Base-by-base conservation (phyloP, 2,113 vertebrate species). In the Hirundichthys speculiger region DNA sequence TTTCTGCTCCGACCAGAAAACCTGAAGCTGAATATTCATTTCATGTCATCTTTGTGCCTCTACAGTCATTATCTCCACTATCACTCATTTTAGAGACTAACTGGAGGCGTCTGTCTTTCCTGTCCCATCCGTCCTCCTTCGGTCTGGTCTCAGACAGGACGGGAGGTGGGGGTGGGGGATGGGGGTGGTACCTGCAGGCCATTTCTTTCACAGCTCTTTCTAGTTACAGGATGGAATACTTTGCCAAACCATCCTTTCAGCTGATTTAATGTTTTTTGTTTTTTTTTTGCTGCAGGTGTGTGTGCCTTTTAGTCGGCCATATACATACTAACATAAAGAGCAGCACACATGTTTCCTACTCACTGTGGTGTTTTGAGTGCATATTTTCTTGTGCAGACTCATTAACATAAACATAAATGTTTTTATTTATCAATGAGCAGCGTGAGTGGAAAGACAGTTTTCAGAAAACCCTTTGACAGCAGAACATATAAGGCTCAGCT, bases 171-270 rank as follows among this genome's bases (percentile, higher is more conserved):
- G n/a, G n/a, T 65, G 34, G 55, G 70, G 51, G 78, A 81, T 85
- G 61, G 56, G 30, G 59, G 80, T 73, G 73, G 66, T 58, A 61
- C 66, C 71, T 88, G 76, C 80, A 76, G 66, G 79, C 71, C 47
- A 81, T 87, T 87, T 84, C 81, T 81, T 82, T 80, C 61, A 67
- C 76, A 51, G 43, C 65, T 70, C 53, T 75, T 80, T 85, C 82
- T 71, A 71, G 85, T 83, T 77, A 45, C 45, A 50, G 73, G 59
- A 51, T 38, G 19, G 61, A 67, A n/a, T 62, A 64, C 77, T 69
- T 69, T 71, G 78, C 71, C 83, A 85, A 64, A 60, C 41, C 79
- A 78, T n/a, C 73, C 73, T 87, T 75, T 86, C 77, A 87, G 56
- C 70, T 13, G 25, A 46, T 75, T 43, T 45, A 51, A 2, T 53